Evolutionary conservation across 2,797 vertebrate genomes (phyloP), one percentile per base, ranked within the genome.

Genomic region (Fundulus diaphanus): DNA sequence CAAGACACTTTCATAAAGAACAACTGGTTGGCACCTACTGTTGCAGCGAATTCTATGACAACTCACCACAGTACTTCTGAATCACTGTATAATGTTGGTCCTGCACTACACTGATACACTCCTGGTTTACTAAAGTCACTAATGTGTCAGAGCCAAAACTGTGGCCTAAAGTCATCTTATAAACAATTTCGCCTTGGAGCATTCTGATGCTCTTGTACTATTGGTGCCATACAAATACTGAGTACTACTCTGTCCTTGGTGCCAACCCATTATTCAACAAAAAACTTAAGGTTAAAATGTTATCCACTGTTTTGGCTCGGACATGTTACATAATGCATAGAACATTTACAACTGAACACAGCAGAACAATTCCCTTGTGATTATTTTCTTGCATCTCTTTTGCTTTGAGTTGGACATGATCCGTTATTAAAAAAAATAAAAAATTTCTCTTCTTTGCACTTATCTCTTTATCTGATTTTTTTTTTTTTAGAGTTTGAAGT

Each of bases 341-440:
- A 79, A 68, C 46, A 76, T 71, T 85, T 77, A 89, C 76, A 24
- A 68, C 20, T 79, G 72, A 83, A 79, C 63, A 84, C 82, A 76
- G 73, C 70, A 72, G 74, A 85, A 73, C 63, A 75, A 78, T 81
- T 84, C 72, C 44, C 81, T 78, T 89, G 71, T 91, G 82, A 85
- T 68, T 72, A 82, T 86, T 88, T 78, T 83, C 68, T 86, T 87
- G 82, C 80, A 88, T 84, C 44, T 54, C 84, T 87, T 66, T 66
- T 79, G 69, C 90, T 92, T 86, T 74, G 68, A 40, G 91, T 90
- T 91, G 81, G 73, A 89, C 86, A 86, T 84, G 67, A 90, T 92
- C 74, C 72, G 77, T 92, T 90, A 92, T 89, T 93, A 90, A 91
- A 92, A 85, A 85, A 69, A 40, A 91, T 92, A 85, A 85, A 69